phyloP scores from a whole-genome alignment of 2,113 vertebrate genomes.

The Pandion haliaetus region DNA sequence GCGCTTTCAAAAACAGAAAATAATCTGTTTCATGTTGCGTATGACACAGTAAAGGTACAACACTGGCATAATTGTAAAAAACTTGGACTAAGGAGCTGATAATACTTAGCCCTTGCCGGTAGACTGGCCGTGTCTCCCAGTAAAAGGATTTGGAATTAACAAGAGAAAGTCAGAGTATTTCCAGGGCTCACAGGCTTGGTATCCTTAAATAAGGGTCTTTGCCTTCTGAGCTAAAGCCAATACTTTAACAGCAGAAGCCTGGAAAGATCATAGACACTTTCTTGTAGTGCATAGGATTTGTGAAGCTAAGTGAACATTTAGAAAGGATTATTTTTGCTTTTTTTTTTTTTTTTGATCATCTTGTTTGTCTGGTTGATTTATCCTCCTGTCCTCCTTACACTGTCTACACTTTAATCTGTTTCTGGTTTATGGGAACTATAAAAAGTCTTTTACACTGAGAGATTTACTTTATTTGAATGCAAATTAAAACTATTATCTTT shows the following conservation, averaged over 20 bases:
- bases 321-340: not conserved
- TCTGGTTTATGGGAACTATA: constrained; percentile 70
- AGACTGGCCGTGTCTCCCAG: not conserved
- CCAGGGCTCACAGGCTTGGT: not conserved
- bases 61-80: not conserved
- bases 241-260: not conserved
- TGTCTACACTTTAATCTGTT: constrained; percentile 67
- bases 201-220: not conserved
- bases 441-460: constrained; percentile 69
- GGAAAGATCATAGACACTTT: not conserved
- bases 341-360: not conserved
- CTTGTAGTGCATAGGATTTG: not conserved
- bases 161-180: not conserved
- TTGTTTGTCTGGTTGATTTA: constrained; percentile 69
- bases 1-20: not conserved
- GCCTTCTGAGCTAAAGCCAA: not conserved
- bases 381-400: constrained; percentile 29
- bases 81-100: not conserved
- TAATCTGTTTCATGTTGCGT: not conserved
- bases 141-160: not conserved
- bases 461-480: constrained; percentile 74
- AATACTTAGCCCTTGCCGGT: not conserved
- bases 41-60: not conserved
- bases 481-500: constrained; percentile 76
- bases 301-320: not conserved